These are phyloP conservation scores for Galagoides demidoff DNA, from an alignment of 2,797 vertebrate species.

Conservation along the genomic window DNA sequence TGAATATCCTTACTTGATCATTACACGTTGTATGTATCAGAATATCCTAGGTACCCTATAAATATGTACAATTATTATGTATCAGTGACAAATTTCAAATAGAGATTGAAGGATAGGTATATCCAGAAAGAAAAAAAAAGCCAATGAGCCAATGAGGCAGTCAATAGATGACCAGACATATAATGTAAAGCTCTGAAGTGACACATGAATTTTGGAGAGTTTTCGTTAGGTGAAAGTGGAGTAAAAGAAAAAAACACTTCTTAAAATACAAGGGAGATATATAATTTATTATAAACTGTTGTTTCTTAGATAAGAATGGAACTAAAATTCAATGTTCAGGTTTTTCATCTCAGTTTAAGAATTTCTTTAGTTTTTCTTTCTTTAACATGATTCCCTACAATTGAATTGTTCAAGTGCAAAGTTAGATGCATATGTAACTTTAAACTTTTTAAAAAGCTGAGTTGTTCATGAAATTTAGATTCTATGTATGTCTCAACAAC, in stretches of 20 bases:
- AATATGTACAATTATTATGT: background rate
- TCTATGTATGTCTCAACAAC: background rate
- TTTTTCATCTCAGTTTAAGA: constrained; percentile 4
- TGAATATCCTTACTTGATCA: background rate
- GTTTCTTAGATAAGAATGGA: background rate
- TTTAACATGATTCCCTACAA: background rate
- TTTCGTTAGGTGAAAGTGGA: background rate
- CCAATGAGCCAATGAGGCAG: background rate
- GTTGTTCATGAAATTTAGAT: background rate
- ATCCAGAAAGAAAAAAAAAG: background rate
- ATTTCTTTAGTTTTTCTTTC: background rate
- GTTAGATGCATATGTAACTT: background rate
- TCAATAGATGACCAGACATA: background rate
- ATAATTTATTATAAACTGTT: background rate
- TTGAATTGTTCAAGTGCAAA: background rate
- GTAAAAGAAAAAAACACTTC: background rate
- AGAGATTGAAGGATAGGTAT: background rate
- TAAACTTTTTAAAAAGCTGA: background rate
- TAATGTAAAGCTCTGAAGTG: background rate
- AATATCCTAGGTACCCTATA: background rate
- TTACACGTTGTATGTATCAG: background rate
- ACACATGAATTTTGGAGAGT: background rate
- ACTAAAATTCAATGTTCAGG: background rate
- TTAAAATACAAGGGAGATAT: background rate
- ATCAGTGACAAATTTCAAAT: background rate